These are phyloP conservation scores for Drosophila carrolli DNA, from an alignment of 1,140 invertebrate species.

Conservation along the genomic window DNA sequence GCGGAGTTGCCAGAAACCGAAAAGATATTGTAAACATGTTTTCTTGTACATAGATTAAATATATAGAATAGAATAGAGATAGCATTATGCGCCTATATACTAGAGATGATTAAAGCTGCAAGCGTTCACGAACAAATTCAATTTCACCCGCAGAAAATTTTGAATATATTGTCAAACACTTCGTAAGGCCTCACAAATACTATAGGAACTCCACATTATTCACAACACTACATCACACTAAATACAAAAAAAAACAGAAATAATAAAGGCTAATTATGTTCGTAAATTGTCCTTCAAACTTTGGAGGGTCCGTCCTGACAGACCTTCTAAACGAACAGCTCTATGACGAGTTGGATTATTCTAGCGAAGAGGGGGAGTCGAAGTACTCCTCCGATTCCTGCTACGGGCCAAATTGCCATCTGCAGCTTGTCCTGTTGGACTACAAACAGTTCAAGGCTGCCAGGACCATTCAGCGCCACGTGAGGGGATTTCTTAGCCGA, in stretches of 20 bases:
- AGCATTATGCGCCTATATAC: too few relatives aligned
- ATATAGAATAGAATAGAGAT: too few relatives aligned
- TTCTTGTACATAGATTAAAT: too few relatives aligned
- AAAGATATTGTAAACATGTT: too few relatives aligned
- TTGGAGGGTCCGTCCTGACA: neutral
- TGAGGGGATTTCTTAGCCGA: conserved; percentile 44
- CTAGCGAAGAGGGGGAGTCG: neutral
- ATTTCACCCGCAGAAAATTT: too few relatives aligned
- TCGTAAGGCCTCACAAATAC: neutral
- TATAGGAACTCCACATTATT: neutral
- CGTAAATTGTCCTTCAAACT: neutral
- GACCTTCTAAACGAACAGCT: neutral
- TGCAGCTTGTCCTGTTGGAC: conserved; percentile 43
- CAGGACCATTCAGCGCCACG: conserved; percentile 44
- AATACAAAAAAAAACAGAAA: neutral
- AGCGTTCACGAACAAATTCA: too few relatives aligned
- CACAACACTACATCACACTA: neutral
- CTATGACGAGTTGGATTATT: neutral
- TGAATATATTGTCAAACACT: neutral
- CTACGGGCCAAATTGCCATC: neutral
- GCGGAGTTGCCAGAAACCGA: too few relatives aligned
- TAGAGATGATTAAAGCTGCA: too few relatives aligned
- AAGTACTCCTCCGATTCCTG: neutral
- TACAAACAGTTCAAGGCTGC: conserved; percentile 69
- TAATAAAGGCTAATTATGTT: neutral